Percentiles rank a stretch among this genome's conserved stretches.
phyloP scores from a whole-genome alignment of 2,113 vertebrate species.

The Ptyas mucosa region DNA sequence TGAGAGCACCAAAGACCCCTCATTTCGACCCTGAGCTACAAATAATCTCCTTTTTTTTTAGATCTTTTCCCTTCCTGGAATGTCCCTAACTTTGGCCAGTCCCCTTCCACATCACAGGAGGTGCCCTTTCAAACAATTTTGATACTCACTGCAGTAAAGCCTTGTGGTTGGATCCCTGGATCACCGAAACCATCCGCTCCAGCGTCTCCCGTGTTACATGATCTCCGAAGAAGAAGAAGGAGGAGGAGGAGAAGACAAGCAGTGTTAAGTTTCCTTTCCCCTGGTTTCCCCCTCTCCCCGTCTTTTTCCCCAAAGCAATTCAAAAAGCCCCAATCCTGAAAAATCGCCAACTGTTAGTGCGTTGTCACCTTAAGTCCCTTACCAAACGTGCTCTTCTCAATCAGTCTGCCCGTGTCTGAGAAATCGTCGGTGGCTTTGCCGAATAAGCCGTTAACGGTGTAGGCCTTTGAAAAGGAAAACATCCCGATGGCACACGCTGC shows the following conservation, averaged over 20 bases:
- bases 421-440: slow-evolving; percentile 89
- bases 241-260: no score
- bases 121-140: fast-evolving
- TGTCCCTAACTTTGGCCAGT: neutral
- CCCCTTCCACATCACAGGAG: neutral
- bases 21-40: no score
- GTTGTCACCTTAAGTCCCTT: slow-evolving; percentile 13
- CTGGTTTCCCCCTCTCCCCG: neutral
- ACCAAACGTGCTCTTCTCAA: slow-evolving; percentile 91
- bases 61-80: neutral
- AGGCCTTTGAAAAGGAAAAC: slow-evolving; percentile 72
- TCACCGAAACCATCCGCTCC: slow-evolving; percentile 82
- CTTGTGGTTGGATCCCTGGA: slow-evolving; percentile 91
- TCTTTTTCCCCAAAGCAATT: neutral
- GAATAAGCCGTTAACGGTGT: slow-evolving; percentile 83
- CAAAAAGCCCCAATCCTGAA: neutral
- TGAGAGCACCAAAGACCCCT: no score
- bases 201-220: slow-evolving; percentile 88
- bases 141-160: slow-evolving; percentile 80
- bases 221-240: slow-evolving; percentile 65
- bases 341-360: neutral
- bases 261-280: neutral
- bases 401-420: slow-evolving; percentile 74
- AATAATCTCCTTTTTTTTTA: no score
- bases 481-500: neutral